Evolutionary conservation across 1,140 invertebrate genomes (phyloP), one percentile per base, ranked within the genome.

Genomic region (Cyphomyrmex costatus): DNA sequence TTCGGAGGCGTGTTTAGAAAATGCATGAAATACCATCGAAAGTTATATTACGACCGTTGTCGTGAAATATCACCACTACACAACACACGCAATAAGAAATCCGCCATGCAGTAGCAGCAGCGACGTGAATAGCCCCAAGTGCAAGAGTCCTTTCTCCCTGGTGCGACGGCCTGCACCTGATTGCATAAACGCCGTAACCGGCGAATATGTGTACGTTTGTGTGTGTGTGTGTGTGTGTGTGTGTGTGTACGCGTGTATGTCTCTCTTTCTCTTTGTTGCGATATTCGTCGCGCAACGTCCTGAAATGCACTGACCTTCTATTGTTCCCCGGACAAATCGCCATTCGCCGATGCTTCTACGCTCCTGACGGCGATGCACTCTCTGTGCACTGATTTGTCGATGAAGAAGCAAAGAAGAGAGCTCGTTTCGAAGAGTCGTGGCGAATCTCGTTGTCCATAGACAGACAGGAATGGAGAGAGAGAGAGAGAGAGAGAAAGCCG

Each of bases 241-340:
- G 19, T 4, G 2, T 16, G 46, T 65, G 16, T 4, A 10, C 1
- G 16, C 3, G 42, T 53, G 51, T 33, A 24, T 21, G 3, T 58
- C 19, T 42, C n/a, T 14, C 0, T 27, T 19, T 61, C 7, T 56
- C 49, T 27, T 36, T 24, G 56, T 49, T 33, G 65, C n/a, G 27
- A 21, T 60, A 63, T 21, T 71, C 21, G 65, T 66, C 60, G 86
- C 80, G 80, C 77, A 78, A 73, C 66, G 86, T 91, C 74, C 88
- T 85, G 85, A 91, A 87, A 91, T 86, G 63, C 63, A 68, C 76
- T 92, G 90, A 92, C 91, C 91, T 92, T 92, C 90, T 92, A 92
- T 92, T 92, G 91, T 92, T 92, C 82, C 24, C 42, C 78, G 42
- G 76, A 90, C 83, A 88, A 90, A 90, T 86, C 88, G 77, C 61